Base-by-base conservation (phyloP, 2,797 vertebrate species). In the Sebastes variabilis region DNA sequence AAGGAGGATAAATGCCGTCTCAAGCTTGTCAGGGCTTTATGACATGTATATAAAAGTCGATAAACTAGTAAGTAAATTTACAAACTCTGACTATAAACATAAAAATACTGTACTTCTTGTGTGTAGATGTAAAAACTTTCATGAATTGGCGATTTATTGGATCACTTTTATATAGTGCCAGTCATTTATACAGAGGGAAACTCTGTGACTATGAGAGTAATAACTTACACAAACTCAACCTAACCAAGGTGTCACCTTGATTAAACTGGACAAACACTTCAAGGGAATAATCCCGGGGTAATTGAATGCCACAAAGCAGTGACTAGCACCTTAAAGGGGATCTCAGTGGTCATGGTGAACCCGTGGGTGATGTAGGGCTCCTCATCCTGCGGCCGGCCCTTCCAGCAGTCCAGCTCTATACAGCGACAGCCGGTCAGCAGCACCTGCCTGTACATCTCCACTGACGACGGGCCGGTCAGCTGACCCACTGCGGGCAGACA, bases 311-410 rank as follows among this genome's bases (percentile, higher is more conserved):
- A 58, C 24, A 6, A 52, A 13, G 56, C 55, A 10, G 54, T 1
- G 12, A 6, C 3, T 1, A 2, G 4, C 66, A 97, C 97, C 96
- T 96, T 97, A 69, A 97, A 97, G 1, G 96, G 90, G 81, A 98
- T 97, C 92, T 98, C 97, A 0, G 97, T 98, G 73, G 97, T 98
- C 97, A 98, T 98, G 84, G 97, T 98, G 93, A 97, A 98, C 2
- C 97, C 97, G 0, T 98, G 97, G 0, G 97, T 98, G 91, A 98
- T 98, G 91, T 97, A 96, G 2, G 97, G 97, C 75, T 98, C 97
- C 82, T 98, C 97, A 2, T 98, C 97, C 0, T 93, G 96, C 0
- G 94, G 95, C 6, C 96, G 95, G 20, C 97, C 97, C 77, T 98
- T 97, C 97, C 97, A 98, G 89, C 97, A 98, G 81, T 98, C 97